Base-by-base conservation (phyloP, 2,888 invertebrate genomes). In the Hirtodrosophila histrioides region DNA sequence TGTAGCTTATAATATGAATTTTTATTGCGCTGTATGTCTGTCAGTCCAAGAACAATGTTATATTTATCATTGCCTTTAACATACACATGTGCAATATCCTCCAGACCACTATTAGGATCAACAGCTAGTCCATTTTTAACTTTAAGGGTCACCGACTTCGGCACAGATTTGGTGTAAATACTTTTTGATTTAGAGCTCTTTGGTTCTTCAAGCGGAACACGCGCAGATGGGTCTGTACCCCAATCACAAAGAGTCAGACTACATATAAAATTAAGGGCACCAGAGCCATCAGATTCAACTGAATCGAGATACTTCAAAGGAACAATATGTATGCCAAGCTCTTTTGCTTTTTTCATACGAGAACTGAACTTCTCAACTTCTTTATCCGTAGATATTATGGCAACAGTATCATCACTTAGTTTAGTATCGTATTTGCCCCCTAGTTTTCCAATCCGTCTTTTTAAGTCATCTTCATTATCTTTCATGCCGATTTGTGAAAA, bases 1-100 rank as follows among this genome's bases (percentile, higher is more conserved):
- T 99, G 99, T 51, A 99, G 84, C 89, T 99, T 99, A 92, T 99
- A 99, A 91, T 93, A 99, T 2, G 98, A 98, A 92, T 99, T 99
- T 89, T 95, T 96, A 76, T 97, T 96, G 1, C 93, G 93, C 72
- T 96, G 95, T 31, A 99, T 94, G 90, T 99, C 98, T 0, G 97
- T 97, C 73, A 95, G 92, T 9, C 96, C 96, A 4, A 99, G 93
- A 0, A 97, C 96, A 29, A 93, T 95, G n/a, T 94, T 95, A 91
- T 95, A 98, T 27, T 93, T 93, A 33, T 93, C 93, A 0, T 92
- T 89, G 0, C 89, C 88, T 67, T 92, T 91, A 53, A 93, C 92
- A 90, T 95, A 95, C 24, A 98, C 96, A 91, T 98, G 98, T 0
- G 97, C 95, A 3, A 91, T 91, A 79, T 96, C 94, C 60, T 95